These are phyloP conservation scores for Aphelocoma coerulescens DNA, from an alignment of 2,113 vertebrate genomes.

Conservation along the genomic window DNA sequence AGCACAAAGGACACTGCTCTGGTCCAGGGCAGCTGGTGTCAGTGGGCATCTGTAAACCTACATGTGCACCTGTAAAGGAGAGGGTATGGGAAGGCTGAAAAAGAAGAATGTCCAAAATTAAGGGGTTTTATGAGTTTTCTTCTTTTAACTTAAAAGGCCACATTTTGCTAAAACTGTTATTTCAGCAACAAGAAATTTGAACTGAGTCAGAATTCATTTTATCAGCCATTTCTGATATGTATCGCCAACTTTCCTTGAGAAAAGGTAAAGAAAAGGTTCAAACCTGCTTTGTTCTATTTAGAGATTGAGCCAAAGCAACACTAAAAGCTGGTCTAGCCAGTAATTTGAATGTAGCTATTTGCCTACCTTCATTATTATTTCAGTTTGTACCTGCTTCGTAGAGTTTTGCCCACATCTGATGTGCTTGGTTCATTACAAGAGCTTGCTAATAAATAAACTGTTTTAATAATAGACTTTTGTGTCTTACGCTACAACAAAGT, in stretches of 20 bases:
- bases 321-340: constrained; percentile 10
- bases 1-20: not conserved
- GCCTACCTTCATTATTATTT: not conserved
- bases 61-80: rapidly evolving
- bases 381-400: not conserved
- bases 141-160: not conserved
- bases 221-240: not conserved
- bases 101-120: not conserved
- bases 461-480: constrained; percentile 20
- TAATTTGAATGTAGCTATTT: not conserved
- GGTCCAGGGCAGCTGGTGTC: not conserved
- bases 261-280: not conserved
- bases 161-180: not conserved
- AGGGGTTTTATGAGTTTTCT: not conserved
- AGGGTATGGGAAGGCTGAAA: not conserved
- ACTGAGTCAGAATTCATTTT: not conserved
- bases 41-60: not conserved
- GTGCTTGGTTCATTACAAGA: not conserved
- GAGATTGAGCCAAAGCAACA: not conserved
- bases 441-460: constrained; percentile 8
- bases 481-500: not conserved
- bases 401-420: constrained; percentile 26
- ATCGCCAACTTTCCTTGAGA: not conserved
- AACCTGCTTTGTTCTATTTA: not conserved
- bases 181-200: not conserved